Evolutionary conservation across 2,888 invertebrate species (phyloP).

Genomic region (Mesorhabditis sp.): DNA sequence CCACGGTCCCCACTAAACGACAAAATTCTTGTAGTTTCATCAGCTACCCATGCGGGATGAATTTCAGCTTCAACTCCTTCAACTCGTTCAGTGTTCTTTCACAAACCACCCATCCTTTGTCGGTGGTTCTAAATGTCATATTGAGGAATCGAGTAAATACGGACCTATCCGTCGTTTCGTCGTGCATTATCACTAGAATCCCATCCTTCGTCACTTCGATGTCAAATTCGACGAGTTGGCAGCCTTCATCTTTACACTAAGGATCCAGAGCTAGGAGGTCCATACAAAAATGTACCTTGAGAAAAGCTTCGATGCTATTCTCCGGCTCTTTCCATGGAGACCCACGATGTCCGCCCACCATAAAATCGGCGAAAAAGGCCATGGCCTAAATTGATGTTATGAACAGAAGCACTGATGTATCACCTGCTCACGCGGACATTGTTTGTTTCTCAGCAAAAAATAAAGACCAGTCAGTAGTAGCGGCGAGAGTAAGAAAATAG

Average conservation of each 20-base stretch:
- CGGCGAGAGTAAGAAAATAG: too few relatives aligned
- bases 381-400: neutral
- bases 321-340: conserved; percentile 29
- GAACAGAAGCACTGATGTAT: too few relatives aligned
- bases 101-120: neutral
- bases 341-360: conserved; percentile 36
- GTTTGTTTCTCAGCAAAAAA: too few relatives aligned
- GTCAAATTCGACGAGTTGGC: conserved; percentile 34
- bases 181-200: conserved; percentile 30
- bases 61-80: conserved; percentile 16
- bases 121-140: conserved; percentile 9
- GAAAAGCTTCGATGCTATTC: conserved; percentile 24
- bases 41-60: conserved; percentile 14
- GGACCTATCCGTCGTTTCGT: conserved; percentile 26
- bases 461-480: too few relatives aligned
- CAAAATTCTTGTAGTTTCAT: neutral
- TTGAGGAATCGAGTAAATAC: conserved; percentile 9
- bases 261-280: neutral
- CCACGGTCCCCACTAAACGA: neutral
- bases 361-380: conserved; percentile 24
- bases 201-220: conserved; percentile 30
- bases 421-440: too few relatives aligned
- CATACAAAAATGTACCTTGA: conserved; percentile 10
- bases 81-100: conserved; percentile 10
- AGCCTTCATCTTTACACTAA: conserved; percentile 24